Evolutionary conservation across 1,140 invertebrate genomes (phyloP).

Genomic region (Drosophila bipectinata): DNA sequence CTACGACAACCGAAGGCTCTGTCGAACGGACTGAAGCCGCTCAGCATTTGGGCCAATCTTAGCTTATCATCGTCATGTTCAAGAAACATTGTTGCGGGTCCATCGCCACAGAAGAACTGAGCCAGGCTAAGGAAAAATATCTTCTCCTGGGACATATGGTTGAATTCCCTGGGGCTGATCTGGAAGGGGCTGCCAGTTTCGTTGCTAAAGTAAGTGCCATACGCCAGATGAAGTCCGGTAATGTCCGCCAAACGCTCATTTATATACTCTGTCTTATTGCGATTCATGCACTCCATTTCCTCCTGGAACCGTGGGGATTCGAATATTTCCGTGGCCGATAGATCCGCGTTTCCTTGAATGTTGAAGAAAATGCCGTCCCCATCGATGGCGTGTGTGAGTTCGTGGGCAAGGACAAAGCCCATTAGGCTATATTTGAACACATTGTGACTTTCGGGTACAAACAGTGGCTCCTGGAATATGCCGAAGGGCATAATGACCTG

Average conservation of each 20-base stretch:
- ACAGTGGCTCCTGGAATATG: conserved; percentile 59
- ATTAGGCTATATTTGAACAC: conserved; percentile 66
- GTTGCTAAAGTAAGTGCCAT: conserved; percentile 45
- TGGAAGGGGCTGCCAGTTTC: neutral
- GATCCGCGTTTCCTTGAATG: conserved; percentile 34
- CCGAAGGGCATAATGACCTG: conserved; percentile 58
- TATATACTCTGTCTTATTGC: conserved; percentile 44
- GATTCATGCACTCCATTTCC: conserved; percentile 43
- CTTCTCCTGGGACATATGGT: conserved; percentile 26
- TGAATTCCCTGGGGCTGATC: conserved; percentile 16
- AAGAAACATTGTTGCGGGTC: neutral
- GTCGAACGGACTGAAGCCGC: conserved; percentile 55
- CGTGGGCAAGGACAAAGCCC: conserved; percentile 70
- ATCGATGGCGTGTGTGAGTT: conserved; percentile 67
- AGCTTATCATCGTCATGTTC: conserved; percentile 57
- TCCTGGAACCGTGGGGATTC: neutral
- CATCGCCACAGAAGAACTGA: conserved; percentile 66
- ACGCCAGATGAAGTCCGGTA: conserved; percentile 57
- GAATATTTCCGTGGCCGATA: conserved; percentile 4
- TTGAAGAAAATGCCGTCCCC: conserved; percentile 32
- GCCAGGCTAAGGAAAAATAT: conserved; percentile 71
- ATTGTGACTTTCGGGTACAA: conserved; percentile 45
- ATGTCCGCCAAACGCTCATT: conserved; percentile 67
- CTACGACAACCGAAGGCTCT: conserved; percentile 28
- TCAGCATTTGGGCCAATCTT: conserved; percentile 54